These are phyloP conservation scores for Sebastes reedi DNA, from an alignment of 2,797 vertebrate species.

Conservation along the genomic window DNA sequence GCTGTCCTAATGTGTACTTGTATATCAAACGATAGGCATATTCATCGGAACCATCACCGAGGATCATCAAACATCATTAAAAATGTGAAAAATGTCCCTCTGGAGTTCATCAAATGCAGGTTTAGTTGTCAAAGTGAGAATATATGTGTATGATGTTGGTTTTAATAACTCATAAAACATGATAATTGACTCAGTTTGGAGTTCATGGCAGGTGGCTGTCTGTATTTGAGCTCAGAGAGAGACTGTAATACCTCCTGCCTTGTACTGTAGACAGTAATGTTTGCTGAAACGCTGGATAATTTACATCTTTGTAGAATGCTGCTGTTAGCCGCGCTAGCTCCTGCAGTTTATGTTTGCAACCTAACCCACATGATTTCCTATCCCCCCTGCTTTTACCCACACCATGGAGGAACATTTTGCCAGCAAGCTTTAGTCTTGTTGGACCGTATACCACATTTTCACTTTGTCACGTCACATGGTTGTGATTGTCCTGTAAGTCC, in stretches of 20 bases:
- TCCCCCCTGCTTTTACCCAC: background rate
- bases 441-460: background rate
- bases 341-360: background rate
- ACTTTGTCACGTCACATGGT: background rate
- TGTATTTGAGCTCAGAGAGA: constrained; percentile 13
- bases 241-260: background rate
- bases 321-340: background rate
- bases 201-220: constrained; percentile 16
- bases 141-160: constrained; percentile 8
- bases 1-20: constrained; percentile 37
- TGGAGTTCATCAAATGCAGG: constrained; percentile 35
- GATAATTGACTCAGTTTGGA: constrained; percentile 37
- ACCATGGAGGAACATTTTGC: background rate
- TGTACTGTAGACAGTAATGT: background rate
- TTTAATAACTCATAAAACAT: constrained; percentile 56
- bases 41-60: constrained; percentile 35
- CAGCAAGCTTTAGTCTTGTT: background rate
- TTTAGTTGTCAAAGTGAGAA: constrained; percentile 28
- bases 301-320: background rate
- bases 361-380: background rate
- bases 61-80: constrained; percentile 46
- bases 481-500: background rate
- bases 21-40: constrained; percentile 31
- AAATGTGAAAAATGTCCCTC: constrained; percentile 28
- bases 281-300: background rate